These are phyloP conservation scores for Drosophila nigricruria DNA, from an alignment of 2,888 invertebrate species.

Conservation along the genomic window DNA sequence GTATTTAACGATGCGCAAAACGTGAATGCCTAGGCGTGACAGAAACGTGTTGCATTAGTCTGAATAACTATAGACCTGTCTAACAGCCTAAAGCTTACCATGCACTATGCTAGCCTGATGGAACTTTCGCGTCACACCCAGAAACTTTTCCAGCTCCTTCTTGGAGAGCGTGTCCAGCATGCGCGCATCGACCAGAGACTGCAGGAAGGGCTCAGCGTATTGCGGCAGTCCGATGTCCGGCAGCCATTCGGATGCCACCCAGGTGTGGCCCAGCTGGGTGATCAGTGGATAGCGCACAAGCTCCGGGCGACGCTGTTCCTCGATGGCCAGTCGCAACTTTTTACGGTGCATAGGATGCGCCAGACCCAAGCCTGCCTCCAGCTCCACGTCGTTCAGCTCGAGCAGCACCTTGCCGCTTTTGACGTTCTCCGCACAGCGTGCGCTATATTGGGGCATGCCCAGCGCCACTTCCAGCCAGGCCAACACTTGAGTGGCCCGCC, in stretches of 20 bases:
- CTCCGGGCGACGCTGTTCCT: slow-evolving; percentile 95
- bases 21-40: slow-evolving; percentile 89
- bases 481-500: slow-evolving; percentile 96
- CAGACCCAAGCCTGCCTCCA: slow-evolving; percentile 96
- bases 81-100: slow-evolving; percentile 85
- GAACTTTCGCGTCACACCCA: slow-evolving; percentile 96
- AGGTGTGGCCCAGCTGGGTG: slow-evolving; percentile 94
- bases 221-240: slow-evolving; percentile 95
- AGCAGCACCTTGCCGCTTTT: slow-evolving; percentile 98
- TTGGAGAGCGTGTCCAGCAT: slow-evolving; percentile 97
- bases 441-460: slow-evolving; percentile 97
- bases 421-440: slow-evolving; percentile 95
- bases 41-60: neutral
- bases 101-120: slow-evolving; percentile 97
- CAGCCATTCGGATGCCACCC: slow-evolving; percentile 97
- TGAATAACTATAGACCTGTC: neutral
- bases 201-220: slow-evolving; percentile 95
- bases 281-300: slow-evolving; percentile 95
- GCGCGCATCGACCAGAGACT: slow-evolving; percentile 96
- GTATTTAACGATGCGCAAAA: slow-evolving; percentile 95
- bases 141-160: slow-evolving; percentile 96
- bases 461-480: slow-evolving; percentile 97
- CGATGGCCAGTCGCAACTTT: slow-evolving; percentile 96
- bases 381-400: slow-evolving; percentile 95
- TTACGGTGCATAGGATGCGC: slow-evolving; percentile 96